These are phyloP conservation scores for Aelia acuminata DNA, from an alignment of 2,888 invertebrate species.

Conservation along the genomic window DNA sequence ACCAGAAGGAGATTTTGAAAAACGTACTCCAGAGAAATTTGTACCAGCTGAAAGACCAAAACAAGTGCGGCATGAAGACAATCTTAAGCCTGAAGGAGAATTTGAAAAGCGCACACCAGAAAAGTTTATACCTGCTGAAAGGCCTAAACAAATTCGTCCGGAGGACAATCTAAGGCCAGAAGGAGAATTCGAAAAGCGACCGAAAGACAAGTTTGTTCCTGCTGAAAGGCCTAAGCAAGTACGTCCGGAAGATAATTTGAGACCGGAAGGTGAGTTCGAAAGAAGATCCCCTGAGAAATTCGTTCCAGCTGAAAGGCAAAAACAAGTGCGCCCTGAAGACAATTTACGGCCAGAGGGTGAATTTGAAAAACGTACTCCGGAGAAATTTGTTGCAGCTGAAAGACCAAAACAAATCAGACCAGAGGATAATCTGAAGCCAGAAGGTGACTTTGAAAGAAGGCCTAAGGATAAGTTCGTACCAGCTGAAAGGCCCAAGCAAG, in stretches of 20 bases:
- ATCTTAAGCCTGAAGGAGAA: constrained; percentile 71
- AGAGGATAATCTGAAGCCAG: constrained; percentile 71
- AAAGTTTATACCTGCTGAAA: constrained; percentile 67
- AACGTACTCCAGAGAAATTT: constrained; percentile 67
- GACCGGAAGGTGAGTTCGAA: constrained; percentile 74
- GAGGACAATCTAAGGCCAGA: constrained; percentile 68
- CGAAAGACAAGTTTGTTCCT: constrained; percentile 65
- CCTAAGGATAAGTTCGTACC: constrained; percentile 69
- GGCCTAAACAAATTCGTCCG: constrained; percentile 66
- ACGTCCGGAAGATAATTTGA: constrained; percentile 72
- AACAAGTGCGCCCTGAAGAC: constrained; percentile 72
- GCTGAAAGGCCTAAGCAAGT: constrained; percentile 68
- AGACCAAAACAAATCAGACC: constrained; percentile 69
- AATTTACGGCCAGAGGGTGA: constrained; percentile 71
- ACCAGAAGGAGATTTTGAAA: constrained; percentile 69
- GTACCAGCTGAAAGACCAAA: constrained; percentile 71
- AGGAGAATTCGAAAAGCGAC: constrained; percentile 68
- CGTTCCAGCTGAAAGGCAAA: constrained; percentile 73
- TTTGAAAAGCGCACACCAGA: constrained; percentile 67
- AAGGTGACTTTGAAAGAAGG: constrained; percentile 69
- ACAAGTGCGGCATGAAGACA: constrained; percentile 72
- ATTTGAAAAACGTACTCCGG: constrained; percentile 70
- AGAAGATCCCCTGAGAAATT: constrained; percentile 69
- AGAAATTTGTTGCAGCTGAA: constrained; percentile 69
- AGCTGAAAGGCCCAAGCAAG: constrained; percentile 71